Percentiles rank a stretch among this genome's conserved stretches.
These are phyloP conservation scores for Pristionchus fissidentatus DNA, from an alignment of 2,888 invertebrate genomes.

Conservation along the genomic window DNA sequence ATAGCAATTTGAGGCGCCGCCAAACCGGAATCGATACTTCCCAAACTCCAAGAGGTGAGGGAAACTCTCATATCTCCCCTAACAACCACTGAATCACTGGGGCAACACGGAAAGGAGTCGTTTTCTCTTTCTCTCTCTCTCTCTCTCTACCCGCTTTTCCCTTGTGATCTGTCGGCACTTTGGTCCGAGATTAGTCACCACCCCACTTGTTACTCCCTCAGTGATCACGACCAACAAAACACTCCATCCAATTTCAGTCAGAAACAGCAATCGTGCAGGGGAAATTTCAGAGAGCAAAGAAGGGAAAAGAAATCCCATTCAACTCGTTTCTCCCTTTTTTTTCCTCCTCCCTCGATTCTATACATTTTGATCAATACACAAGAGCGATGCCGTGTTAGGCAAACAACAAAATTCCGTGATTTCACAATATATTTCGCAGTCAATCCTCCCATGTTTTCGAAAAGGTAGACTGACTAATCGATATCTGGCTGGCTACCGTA, in stretches of 20 bases:
- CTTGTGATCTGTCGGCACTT: not conserved
- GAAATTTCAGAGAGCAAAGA: not conserved
- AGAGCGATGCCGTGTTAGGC: constrained; percentile 6
- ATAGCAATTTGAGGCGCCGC: not conserved
- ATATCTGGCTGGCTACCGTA: not conserved
- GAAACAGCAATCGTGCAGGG: not conserved
- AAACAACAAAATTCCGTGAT: constrained; percentile 33
- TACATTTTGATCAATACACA: not conserved
- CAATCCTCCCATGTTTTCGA: not conserved
- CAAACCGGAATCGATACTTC: not conserved
- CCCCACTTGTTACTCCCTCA: too few species aligned
- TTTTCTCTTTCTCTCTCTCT: constrained; percentile 33
- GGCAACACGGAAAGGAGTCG: constrained; percentile 42
- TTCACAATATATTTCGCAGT: not conserved
- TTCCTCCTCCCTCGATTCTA: not conserved
- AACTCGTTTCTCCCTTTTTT: too few species aligned
- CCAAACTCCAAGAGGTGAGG: not conserved
- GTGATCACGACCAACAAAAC: constrained; percentile 9
- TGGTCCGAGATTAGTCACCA: not conserved
- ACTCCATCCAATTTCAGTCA: not conserved
- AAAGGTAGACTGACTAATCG: not conserved
- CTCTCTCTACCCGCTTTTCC: not conserved
- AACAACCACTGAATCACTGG: constrained; percentile 6
- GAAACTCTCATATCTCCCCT: too few species aligned
- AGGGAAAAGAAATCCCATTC: too few species aligned